Evolutionary conservation across 2,888 invertebrate species (phyloP), one percentile per base, ranked within the genome.

Genomic region (Drosophila koepferae): DNA sequence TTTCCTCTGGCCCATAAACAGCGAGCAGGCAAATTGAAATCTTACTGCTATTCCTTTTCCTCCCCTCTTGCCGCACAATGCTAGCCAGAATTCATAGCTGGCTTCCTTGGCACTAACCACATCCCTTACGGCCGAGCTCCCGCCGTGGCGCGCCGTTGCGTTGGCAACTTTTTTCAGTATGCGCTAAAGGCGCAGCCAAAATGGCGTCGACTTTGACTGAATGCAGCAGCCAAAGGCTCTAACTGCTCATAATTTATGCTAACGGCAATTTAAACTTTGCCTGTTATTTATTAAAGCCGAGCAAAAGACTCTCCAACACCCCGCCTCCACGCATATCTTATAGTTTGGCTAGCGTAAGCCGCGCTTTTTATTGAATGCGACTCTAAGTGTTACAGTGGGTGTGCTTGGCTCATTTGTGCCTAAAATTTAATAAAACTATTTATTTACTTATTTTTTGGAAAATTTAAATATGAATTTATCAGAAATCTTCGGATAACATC

Each of bases 231-330:
- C 72, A 84, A 89, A 74, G 67, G 68, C 83, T 74, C 84, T 81
- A 77, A 84, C 89, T 87, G 74, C 82, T 90, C 80, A 87, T 90
- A 90, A 90, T 87, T 90, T 87, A 87, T 90, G 90, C 90, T 90
- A 90, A 87, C 90, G 88, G 87, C 90, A 90, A 87, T 85, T 89
- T 87, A 87, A 90, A 87, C 90, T 87, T 90, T 34, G 75, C 67
- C 82, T 73, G 90, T 90, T 87, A 90, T 87, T 87, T 87, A 89
- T 87, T 87, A 89, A 87, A 81, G 74, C 58, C 43, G 9, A 3
- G 58, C 58, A 58, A 86, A 89, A 77, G 69, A 62, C 78, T 43
- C 62, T 51, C 61, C 58, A 63, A 72, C 63, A 46, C 53, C 23
- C 20, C 41, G 9, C 28, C 63, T 54, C 40, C 60, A 31, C 20